Base-by-base conservation (phyloP, 2,113 vertebrate species). In the Neomonachus schauinslandi region DNA sequence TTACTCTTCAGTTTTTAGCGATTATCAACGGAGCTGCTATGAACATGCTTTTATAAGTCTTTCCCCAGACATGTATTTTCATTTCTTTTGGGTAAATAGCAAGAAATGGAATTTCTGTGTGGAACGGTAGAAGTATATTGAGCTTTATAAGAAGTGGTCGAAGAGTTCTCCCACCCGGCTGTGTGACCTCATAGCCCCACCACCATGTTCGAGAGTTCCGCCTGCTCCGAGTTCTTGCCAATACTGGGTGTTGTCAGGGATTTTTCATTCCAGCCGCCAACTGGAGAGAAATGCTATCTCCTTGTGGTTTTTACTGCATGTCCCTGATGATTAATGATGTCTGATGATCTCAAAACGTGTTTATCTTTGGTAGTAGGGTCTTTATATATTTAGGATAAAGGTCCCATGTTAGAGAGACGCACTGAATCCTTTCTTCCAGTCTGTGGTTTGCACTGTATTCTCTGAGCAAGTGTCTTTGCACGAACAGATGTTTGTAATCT, bases 201-300 rank as follows among this genome's bases (percentile, higher is more conserved):
- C 26, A 13, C 28, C 0, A 5, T 2, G 7, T 13, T 4, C 0
- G 15, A 31, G 55, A 6, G 28, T n/a, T 14, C 72, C 10, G 1
- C 15, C 2, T 0, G 4, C 22, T 14, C 22, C 36, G 0, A 7
- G 0, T 11, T 22, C 16, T 53, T 18, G 4, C 55, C 51, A 16
- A 0, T 2, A 1, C 12, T 2, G 9, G 14, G 26, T 19, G 8
- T 16, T 33, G 9, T 4, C 1, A 0, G 19, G 18, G 7, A 7
- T 7, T 39, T 39, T 14, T 5, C 11, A 24, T 6, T 28, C 63
- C 49, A 67, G 49, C 59, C 6, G 2, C 28, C 4, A 1, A 5
- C n/a, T 1, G 21, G 7, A 6, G 26, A 24, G 39, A 39, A 21
- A 21, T 1, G 22, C 51, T 6, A 0, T 19, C 36, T 72, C 80